Base-by-base conservation (phyloP, 2,797 vertebrate genomes). In the Triplophysa yarkandensis region DNA sequence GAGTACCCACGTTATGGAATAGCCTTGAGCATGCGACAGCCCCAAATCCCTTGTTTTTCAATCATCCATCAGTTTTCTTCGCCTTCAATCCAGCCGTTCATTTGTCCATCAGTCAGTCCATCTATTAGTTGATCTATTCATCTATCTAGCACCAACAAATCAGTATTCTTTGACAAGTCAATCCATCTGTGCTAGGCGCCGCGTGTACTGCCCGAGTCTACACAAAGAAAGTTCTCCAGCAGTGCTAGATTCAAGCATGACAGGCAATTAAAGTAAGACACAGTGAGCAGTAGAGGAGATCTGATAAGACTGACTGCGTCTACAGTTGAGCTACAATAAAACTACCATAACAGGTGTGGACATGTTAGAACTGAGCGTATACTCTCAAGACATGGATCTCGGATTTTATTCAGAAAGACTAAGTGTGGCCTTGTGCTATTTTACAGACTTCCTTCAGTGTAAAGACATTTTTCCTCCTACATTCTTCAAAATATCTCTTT, bases 181-280 rank as follows among this genome's bases (percentile, higher is more conserved):
- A 83, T 81, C 79, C 63, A 70, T 77, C 74, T 76, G 34, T 55
- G 77, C 67, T 68, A 60, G 80, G 72, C 64, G 39, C 69, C 1
- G 34, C 16, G 46, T n/a, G 71, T 63, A 68, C 78, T 46, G 76
- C 68, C 60, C 67, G 54, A 76, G 71, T 70, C 65, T 36, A 28
- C 55, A 68, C 36, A 75, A 80, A 64, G 68, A 76, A 71, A 77
- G 36, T 58, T 75, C 71, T 62, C 62, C 68, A 63, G 71, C 71
- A 76, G 58, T 39, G 62, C 50, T 63, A 76, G 65, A 63, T 69
- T 64, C 68, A 71, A 67, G 64, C 41, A 68, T 74, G 73, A 80
- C 78, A 71, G 69, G 76, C 69, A 78, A 80, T 80, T 78, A 80
- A 63, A 80, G 69, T 76, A 68, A 58, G 76, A 73, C 69, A 73